phyloP scores from a whole-genome alignment of 2,888 invertebrate species.

The Dexiosoma caninum region DNA sequence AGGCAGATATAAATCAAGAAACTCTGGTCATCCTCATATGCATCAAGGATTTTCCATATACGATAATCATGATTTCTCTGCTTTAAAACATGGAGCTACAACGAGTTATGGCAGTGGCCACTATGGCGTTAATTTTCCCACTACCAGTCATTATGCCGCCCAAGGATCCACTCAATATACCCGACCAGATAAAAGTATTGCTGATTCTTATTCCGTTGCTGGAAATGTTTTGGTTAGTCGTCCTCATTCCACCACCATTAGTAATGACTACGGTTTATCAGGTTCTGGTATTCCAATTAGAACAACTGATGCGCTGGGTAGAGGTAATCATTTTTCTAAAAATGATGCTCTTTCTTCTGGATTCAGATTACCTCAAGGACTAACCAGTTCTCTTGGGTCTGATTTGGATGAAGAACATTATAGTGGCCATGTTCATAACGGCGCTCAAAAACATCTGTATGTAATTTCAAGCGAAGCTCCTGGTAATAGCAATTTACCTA shows the following conservation, averaged over 20 bases:
- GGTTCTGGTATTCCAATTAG: conserved; percentile 13
- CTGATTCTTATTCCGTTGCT: not conserved
- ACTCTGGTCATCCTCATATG: conserved; percentile 33
- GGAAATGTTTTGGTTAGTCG: not conserved
- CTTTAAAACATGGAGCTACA: not conserved
- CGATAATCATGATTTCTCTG: conserved; percentile 36
- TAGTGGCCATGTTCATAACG: conserved; percentile 48
- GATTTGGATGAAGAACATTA: conserved; percentile 17
- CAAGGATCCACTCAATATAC: conserved; percentile 19
- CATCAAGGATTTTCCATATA: conserved; percentile 29
- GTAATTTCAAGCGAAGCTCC: not conserved
- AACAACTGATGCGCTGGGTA: not conserved
- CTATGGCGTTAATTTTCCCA: conserved; percentile 22
- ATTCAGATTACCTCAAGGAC: conserved; percentile 1
- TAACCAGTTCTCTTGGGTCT: not conserved
- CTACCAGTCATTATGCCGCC: conserved; percentile 34
- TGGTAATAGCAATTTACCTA: not conserved
- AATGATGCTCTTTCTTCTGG: not conserved
- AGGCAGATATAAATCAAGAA: conserved; percentile 2
- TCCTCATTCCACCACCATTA: conserved; percentile 1
- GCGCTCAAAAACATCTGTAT: conserved; percentile 50
- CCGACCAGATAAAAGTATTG: conserved; percentile 2
- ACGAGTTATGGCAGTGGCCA: not conserved
- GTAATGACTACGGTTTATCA: conserved; percentile 7
- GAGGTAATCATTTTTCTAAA: conserved; percentile 42